Evolutionary conservation across 2,888 invertebrate genomes (phyloP), one percentile per base, ranked within the genome.

Genomic region (Dusona sp.): DNA sequence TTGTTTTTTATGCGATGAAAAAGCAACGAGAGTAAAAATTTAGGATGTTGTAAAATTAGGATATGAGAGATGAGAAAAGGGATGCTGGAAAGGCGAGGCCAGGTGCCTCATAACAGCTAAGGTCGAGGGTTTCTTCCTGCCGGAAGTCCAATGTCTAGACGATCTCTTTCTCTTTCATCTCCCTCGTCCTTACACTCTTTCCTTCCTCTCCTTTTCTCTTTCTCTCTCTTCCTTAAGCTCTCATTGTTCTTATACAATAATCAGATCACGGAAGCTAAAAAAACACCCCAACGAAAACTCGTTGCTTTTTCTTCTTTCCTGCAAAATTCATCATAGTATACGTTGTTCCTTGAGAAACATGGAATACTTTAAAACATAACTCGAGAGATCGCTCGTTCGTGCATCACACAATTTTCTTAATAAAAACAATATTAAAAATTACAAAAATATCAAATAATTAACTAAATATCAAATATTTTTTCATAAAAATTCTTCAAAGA

Each of bases 61-160:
- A 64, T 70, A 73, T 36, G 57, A 51, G n/a, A 74, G 67, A 74
- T 65, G 81, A 73, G 81, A 67, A 57, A 70, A 48, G 68, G 65
- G 78, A 48, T 68, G 79, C 57, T 73, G 72, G 72, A 19, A 48
- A 67, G 48, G 36, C 38, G 25, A 42, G 80, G 90, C 90, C 90
- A 89, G 90, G 85, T 89, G 87, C 83, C 83, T 67, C 42, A 19
- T 78, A 84, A 77, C 72, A 75, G 78, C 80, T 84, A 86, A 88
- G 85, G 86, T 84, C 86, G 86, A 86, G 86, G 83, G 88, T 86
- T 88, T 85, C 86, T 77, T 88, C 85, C 89, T 89, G 88, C 92
- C 92, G 93, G 93, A 93, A 93, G 90, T 90, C 89, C 86, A 84
- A 89, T 88, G 92, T 93, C 93, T 93, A 92, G 93, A 93, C 93